Evolutionary conservation across 2,113 vertebrate species (phyloP).

Genomic region (Trematomus loennbergii): DNA sequence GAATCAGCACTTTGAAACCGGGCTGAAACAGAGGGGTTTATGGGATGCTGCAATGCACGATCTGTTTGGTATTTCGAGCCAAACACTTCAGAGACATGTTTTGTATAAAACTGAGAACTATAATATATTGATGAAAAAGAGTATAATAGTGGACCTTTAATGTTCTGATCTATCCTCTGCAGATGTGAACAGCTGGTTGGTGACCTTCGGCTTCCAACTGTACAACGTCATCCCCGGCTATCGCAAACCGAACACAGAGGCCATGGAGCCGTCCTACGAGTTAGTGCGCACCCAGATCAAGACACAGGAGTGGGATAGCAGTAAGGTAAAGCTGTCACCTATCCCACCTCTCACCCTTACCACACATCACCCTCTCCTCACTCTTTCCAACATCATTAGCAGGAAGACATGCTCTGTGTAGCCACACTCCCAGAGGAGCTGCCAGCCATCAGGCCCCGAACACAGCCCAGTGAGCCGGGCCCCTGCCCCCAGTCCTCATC

Average conservation of each 20-base stretch:
- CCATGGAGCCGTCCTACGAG: constrained; percentile 96
- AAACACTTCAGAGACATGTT: too few species aligned
- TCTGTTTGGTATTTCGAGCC: too few species aligned
- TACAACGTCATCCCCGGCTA: constrained; percentile 98
- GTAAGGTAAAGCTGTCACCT: constrained; percentile 87
- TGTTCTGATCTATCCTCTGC: constrained; percentile 67
- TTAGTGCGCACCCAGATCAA: constrained; percentile 94
- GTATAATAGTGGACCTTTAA: not conserved
- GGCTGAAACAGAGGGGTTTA: too few species aligned
- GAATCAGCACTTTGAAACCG: too few species aligned
- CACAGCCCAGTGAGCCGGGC: constrained; percentile 64
- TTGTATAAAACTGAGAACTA: too few species aligned
- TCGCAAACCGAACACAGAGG: constrained; percentile 90
- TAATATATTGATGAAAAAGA: too few species aligned
- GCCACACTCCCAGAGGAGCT: constrained; percentile 58
- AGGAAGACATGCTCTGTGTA: constrained; percentile 46
- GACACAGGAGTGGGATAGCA: constrained; percentile 98
- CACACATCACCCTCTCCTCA: constrained; percentile 16
- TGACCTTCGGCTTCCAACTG: constrained; percentile 98
- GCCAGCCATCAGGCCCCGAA: constrained; percentile 67
- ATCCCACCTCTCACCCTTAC: constrained; percentile 30
- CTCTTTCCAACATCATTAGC: constrained; percentile 52
- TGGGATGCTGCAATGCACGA: too few species aligned
- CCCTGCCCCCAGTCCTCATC: constrained; percentile 67
- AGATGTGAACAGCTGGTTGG: constrained; percentile 99